Evolutionary conservation across 2,113 vertebrate genomes (phyloP), one percentile per base, ranked within the genome.

Genomic region (Centropus unirufus): DNA sequence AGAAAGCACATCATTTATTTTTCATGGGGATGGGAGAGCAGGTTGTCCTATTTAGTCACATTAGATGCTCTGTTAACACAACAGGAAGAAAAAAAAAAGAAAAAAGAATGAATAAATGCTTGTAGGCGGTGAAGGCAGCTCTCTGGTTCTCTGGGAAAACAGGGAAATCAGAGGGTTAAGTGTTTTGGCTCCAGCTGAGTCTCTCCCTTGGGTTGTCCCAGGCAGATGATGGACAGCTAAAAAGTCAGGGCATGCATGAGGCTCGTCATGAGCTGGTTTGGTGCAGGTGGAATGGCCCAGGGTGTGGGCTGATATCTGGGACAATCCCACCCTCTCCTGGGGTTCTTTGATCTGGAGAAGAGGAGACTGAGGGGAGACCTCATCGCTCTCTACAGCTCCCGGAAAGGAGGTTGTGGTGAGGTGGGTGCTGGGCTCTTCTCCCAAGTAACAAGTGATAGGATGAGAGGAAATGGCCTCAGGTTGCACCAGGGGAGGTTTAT

Each of bases 41-140:
- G 96, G 96, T 97, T 98, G 97, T 98, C 97, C 97, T 98, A 98
- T 97, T 98, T 98, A 98, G 97, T 97, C 97, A 96, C 97, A 98
- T 98, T 98, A 98, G 97, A 97, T 97, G 97, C 97, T 97, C 97
- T 98, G 97, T 97, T 98, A 97, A 98, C 97, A 97, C 96, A 98
- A 97, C 97, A 97, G 97, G 77, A 93, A 69, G 21, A 6, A 64
- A 81, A 76, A 91, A 72, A 89, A 49, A n/a, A 63, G 5, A 8
- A 27, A 52, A 58, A 87, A 73, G 69, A 78, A 52, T 84, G 83
- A 74, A 89, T 93, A 94, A 96, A 96, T 77, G 84, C 79, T 69
- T 57, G 51, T 62, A 82, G 90, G 16, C 2, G 8, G 40, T 47
- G 86, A 73, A 68, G 68, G 76, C 54, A 57, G 30, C 13, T 83